phyloP scores from a whole-genome alignment of 2,113 vertebrate genomes.

The Antechinus stuartii region DNA sequence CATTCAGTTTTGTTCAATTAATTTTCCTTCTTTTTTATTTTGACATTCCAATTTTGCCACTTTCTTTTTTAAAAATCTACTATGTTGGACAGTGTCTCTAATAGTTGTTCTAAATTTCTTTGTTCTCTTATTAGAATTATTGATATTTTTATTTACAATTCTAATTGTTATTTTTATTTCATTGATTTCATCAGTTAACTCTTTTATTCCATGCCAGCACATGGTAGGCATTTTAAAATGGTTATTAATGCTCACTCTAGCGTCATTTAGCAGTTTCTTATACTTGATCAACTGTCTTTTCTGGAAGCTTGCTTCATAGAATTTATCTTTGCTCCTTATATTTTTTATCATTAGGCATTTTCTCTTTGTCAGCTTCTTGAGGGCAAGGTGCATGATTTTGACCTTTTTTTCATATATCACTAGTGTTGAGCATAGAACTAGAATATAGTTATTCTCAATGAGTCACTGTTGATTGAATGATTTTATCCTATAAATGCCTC shows the following conservation, averaged over 20 bases:
- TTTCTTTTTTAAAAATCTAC: neutral
- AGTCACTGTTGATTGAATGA: no score
- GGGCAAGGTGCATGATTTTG: no score
- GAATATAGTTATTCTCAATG: no score
- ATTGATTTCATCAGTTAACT: neutral
- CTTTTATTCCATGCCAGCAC: neutral
- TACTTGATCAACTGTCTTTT: neutral
- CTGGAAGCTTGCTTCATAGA: neutral
- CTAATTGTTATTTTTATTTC: neutral
- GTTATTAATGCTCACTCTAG: neutral
- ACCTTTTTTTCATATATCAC: no score
- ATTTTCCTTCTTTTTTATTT: neutral
- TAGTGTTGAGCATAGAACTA: no score
- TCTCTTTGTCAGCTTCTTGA: no score
- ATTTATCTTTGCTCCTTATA: neutral
- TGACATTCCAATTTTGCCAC: neutral
- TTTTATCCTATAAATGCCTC: no score
- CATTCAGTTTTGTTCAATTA: neutral
- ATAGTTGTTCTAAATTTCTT: neutral
- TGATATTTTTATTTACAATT: neutral
- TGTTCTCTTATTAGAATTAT: neutral
- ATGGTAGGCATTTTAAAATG: neutral
- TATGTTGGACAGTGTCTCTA: neutral
- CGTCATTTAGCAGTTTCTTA: neutral
- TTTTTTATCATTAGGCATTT: no score